These are phyloP conservation scores for Heterotilapia buettikoferi DNA, from an alignment of 2,113 vertebrate genomes.

Conservation along the genomic window DNA sequence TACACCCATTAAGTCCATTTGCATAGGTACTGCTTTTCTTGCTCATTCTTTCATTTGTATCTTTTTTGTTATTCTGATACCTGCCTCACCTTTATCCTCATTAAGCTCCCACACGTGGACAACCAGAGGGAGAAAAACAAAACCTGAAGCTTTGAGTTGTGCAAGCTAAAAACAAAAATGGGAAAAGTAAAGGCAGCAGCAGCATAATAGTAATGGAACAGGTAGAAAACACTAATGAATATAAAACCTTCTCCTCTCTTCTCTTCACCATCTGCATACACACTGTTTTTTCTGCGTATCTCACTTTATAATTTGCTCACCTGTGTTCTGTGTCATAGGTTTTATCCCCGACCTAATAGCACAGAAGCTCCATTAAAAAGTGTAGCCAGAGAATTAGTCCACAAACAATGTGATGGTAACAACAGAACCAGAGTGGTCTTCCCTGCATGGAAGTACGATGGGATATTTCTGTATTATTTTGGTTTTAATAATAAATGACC, in stretches of 20 bases:
- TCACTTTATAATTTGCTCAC: background rate
- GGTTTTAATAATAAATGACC: background rate
- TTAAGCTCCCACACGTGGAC: conserved; percentile 21
- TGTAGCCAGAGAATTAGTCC: background rate
- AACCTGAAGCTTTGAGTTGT: background rate
- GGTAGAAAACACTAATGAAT: conserved; percentile 48
- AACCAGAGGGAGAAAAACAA: conserved; percentile 22
- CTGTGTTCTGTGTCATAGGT: background rate
- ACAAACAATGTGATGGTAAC: background rate
- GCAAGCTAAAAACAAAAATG: conserved; percentile 4
- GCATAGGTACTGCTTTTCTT: conserved; percentile 1
- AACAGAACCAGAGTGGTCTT: background rate
- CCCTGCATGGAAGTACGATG: background rate
- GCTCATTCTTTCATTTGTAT: conserved; percentile 4
- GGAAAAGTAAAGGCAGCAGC: conserved; percentile 29
- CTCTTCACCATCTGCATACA: background rate
- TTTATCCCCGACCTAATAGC: background rate
- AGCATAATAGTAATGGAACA: conserved; percentile 22
- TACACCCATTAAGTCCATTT: conserved; percentile 53
- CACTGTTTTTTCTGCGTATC: background rate
- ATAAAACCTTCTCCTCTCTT: background rate
- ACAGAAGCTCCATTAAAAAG: conserved; percentile 27
- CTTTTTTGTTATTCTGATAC: conserved; percentile 41
- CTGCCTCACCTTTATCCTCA: conserved; percentile 40
- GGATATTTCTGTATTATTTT: background rate